A percentile compares a stretch with the other conserved stretches of the same genome.
These are phyloP conservation scores for Peromyscus aztecus DNA, from an alignment of 2,797 vertebrate species.

Conservation along the genomic window DNA sequence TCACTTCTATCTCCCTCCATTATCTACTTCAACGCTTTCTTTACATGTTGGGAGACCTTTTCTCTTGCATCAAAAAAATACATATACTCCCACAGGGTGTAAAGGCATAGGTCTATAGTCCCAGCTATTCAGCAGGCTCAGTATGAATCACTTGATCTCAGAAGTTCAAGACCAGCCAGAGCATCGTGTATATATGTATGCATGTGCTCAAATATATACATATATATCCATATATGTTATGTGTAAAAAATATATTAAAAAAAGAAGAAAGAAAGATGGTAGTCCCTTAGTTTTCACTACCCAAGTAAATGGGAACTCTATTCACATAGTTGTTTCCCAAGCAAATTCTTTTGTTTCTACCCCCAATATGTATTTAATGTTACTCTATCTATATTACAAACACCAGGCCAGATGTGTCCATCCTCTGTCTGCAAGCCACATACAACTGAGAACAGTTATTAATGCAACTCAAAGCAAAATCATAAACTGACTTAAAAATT, in stretches of 20 bases:
- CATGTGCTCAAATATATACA: neutral
- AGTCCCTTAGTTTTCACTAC: neutral
- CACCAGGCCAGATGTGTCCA: neutral
- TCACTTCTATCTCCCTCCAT: neutral
- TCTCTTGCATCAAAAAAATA: neutral
- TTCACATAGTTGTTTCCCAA: neutral
- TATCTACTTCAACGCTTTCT: neutral
- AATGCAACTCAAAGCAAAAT: neutral
- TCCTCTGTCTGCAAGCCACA: neutral
- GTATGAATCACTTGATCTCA: neutral
- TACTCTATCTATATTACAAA: neutral
- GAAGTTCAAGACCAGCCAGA: neutral
- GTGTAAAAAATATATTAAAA: neutral
- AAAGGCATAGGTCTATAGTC: neutral
- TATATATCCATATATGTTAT: neutral
- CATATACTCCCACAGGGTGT: too few species aligned
- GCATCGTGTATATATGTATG: neutral
- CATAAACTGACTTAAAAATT: neutral
- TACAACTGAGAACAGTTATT: neutral
- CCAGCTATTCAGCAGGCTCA: neutral
- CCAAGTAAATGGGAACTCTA: neutral
- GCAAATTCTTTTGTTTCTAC: neutral
- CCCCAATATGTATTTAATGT: neutral
- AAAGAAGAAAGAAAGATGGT: neutral
- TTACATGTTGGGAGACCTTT: neutral